A percentile compares a stretch with the other conserved stretches of the same genome.
Conservation (phyloP, 2,888 invertebrate genomes). For the Callyntrura sp. region DNA sequence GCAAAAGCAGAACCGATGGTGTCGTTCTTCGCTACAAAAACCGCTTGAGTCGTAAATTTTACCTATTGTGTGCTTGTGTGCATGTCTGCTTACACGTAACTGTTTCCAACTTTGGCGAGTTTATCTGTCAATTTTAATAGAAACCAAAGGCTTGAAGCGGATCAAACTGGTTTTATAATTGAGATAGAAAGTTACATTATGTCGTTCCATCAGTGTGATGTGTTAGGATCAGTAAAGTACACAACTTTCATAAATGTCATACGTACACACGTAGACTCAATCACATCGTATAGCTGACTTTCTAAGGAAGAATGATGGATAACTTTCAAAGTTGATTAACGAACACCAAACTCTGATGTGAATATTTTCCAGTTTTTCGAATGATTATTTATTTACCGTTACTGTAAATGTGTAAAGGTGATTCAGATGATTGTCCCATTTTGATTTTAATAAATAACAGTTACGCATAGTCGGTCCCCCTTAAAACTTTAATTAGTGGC, state of each 20-base stretch:
- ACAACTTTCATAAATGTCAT: background rate
- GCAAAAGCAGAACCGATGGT: background rate
- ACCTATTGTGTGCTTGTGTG: background rate
- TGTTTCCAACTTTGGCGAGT: background rate
- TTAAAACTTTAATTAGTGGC: too few relatives aligned
- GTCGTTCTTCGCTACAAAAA: background rate
- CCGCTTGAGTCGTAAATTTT: background rate
- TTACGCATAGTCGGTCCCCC: too few relatives aligned
- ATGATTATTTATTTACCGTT: too few relatives aligned
- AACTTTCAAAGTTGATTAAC: too few relatives aligned
- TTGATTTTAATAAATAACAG: too few relatives aligned
- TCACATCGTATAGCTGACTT: too few relatives aligned
- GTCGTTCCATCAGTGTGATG: background rate
- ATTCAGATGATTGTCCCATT: too few relatives aligned
- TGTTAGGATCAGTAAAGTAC: background rate
- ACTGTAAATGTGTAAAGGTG: too few relatives aligned
- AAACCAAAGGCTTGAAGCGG: background rate
- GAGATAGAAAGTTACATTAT: constrained; percentile 5
- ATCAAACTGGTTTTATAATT: constrained; percentile 11
- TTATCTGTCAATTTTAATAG: background rate
- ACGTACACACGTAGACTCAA: too few relatives aligned
- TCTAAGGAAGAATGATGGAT: too few relatives aligned
- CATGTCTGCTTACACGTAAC: background rate
- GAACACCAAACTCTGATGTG: too few relatives aligned
- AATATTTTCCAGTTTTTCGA: too few relatives aligned